Base-by-base conservation (phyloP, 2,113 vertebrate genomes). In the Phrynosoma platyrhinos region DNA sequence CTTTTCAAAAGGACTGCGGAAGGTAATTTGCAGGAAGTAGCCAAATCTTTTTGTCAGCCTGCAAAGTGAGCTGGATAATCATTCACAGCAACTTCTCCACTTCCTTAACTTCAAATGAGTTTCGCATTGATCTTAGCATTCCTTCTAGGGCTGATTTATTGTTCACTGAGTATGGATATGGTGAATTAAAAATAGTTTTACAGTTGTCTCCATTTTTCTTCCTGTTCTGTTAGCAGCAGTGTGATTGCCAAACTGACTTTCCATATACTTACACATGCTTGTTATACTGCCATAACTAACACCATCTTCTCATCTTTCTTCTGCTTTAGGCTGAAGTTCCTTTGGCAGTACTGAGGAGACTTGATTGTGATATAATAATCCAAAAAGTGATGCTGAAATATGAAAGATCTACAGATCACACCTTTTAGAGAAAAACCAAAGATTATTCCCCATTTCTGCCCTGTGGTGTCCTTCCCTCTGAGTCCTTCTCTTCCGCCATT, bases 21-120 rank as follows among this genome's bases (percentile, higher is more conserved):
- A 83, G 64, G 72, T 83, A 83, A 78, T 77, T 90, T 90, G 64
- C 64, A 71, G 84, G 84, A 90, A 78, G 74, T 83, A 71, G 74
- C 72, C 66, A 83, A 86, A 86, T 78, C 62, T 82, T 83, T 83
- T 79, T 86, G 47, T 90, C 88, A 86, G 42, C 75, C 62, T 30
- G 47, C 80, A 86, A 71, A 68, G 42, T 86, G 62, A 83, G 47
- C 79, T 86, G 79, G 52, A 77, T 90, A 86, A 90, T 71, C 62
- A 82, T 86, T 86, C 30, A 36, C 79, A 62, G 79, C 72, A 78
- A 69, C 32, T 86, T 90, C 72, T 68, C 62, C 30, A 68, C 78
- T 86, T 86, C 74, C 84, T 58, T 82, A 53, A 82, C 62, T 82
- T 77, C 23, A 47, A 86, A 32, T 76, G 21, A 77, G 27, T 62